Evolutionary conservation across 2,888 invertebrate genomes (phyloP).

Genomic region (Drosophila quinaria): DNA sequence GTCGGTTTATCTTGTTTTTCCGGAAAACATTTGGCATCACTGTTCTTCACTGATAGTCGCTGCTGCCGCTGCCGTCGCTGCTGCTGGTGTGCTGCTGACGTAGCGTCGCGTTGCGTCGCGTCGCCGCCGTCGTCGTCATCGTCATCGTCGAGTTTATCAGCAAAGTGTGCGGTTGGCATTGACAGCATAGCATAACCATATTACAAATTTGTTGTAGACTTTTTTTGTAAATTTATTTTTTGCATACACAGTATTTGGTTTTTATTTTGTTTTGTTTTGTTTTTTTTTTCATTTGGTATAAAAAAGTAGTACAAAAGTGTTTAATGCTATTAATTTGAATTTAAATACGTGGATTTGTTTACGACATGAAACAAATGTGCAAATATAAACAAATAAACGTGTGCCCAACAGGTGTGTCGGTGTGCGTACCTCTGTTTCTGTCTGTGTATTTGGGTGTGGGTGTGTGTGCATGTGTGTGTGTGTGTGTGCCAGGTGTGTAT

Average conservation of each 20-base stretch:
- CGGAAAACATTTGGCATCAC: too few species aligned
- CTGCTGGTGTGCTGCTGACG: conserved; percentile 1
- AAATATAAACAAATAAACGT: conserved; percentile 71
- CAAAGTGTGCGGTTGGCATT: conserved; percentile 62
- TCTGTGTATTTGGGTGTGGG: conserved; percentile 6
- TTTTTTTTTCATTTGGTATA: conserved; percentile 60
- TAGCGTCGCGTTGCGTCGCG: conserved; percentile 13
- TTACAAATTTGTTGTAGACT: conserved; percentile 29
- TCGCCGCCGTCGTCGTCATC: conserved; percentile 9
- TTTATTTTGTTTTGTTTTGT: conserved; percentile 30
- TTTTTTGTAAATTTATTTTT: conserved; percentile 41
- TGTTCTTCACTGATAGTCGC: too few species aligned
- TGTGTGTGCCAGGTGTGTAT: conserved; percentile 29
- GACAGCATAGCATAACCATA: conserved; percentile 65
- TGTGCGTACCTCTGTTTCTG: conserved; percentile 12
- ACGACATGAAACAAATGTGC: conserved; percentile 72
- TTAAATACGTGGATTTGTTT: conserved; percentile 76
- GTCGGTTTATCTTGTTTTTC: too few species aligned
- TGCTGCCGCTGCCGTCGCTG: not conserved
- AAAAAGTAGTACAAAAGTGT: conserved; percentile 75
- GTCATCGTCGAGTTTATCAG: conserved; percentile 50
- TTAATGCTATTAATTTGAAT: conserved; percentile 64
- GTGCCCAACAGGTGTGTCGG: conserved; percentile 63
- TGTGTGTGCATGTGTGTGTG: conserved; percentile 41
- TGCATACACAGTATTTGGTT: conserved; percentile 65